Percentiles rank a stretch among this genome's conserved stretches.
phyloP scores from a whole-genome alignment of 2,888 invertebrate species.

The Drosophila suboccidentalis region DNA sequence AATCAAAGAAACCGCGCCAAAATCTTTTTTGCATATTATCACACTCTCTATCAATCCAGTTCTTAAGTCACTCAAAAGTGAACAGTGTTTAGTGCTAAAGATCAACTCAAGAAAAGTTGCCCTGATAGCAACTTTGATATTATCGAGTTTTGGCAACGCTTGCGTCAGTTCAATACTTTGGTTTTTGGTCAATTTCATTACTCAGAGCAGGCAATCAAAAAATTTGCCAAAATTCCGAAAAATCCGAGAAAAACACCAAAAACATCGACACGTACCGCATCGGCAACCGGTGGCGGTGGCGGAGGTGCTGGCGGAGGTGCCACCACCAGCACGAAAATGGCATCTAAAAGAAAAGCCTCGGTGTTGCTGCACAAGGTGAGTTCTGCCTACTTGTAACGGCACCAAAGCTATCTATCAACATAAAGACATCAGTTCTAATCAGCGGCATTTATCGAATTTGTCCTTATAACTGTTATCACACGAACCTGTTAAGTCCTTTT shows the following conservation, averaged over 20 bases:
- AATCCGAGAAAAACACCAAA: slow-evolving; percentile 85
- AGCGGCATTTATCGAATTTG: too few relatives aligned
- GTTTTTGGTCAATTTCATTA: slow-evolving; percentile 67
- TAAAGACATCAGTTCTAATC: background rate
- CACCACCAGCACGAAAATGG: slow-evolving; percentile 85
- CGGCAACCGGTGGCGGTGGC: slow-evolving; percentile 84
- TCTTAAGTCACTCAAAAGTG: slow-evolving; percentile 35
- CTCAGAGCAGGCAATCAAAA: slow-evolving; percentile 67
- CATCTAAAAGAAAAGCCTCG: slow-evolving; percentile 86
- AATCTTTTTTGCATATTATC: slow-evolving; percentile 33
- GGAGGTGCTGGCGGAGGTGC: slow-evolving; percentile 84
- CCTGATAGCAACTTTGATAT: slow-evolving; percentile 66
- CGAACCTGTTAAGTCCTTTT: too few relatives aligned
- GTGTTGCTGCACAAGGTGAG: slow-evolving; percentile 86
- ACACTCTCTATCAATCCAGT: background rate
- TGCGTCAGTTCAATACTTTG: slow-evolving; percentile 64
- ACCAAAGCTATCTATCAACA: background rate
- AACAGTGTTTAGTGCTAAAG: slow-evolving; percentile 67
- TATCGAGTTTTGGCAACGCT: slow-evolving; percentile 72
- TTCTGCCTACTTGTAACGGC: background rate
- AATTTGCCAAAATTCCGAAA: slow-evolving; percentile 85
- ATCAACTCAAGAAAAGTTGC: slow-evolving; percentile 59
- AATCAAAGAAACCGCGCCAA: slow-evolving; percentile 44
- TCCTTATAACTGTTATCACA: too few relatives aligned
- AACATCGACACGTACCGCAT: slow-evolving; percentile 84